A percentile compares a stretch with the other conserved stretches of the same genome.
Evolutionary conservation across 2,113 vertebrate species (phyloP).

Genomic region (Turnix velox): DNA sequence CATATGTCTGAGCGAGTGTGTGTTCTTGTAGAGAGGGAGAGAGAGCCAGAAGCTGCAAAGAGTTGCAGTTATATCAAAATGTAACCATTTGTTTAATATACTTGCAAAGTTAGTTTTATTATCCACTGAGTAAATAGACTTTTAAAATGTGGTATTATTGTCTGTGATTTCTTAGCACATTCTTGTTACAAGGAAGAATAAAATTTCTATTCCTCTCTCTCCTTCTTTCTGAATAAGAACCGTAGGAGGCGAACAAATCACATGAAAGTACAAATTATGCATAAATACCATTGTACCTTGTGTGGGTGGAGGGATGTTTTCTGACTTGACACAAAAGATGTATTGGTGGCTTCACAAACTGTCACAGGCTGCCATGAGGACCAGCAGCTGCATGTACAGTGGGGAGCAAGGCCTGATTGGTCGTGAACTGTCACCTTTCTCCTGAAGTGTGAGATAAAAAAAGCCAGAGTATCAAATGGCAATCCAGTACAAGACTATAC

Average conservation of each 20-base stretch:
- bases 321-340: background rate
- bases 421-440: background rate
- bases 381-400: rapidly evolving
- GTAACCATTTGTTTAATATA: background rate
- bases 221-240: background rate
- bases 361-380: background rate
- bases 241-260: background rate
- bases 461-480: background rate
- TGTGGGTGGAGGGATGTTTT: background rate
- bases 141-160: background rate
- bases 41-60: background rate
- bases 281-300: background rate
- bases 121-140: background rate
- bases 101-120: background rate
- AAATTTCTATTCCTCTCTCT: background rate
- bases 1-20: background rate
- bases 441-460: background rate
- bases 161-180: background rate
- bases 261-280: background rate
- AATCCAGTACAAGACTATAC: background rate
- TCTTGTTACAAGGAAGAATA: background rate
- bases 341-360: background rate
- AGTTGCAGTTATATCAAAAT: background rate
- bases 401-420: background rate
- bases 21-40: background rate